These are phyloP conservation scores for Agrotis segetum DNA, from an alignment of 2,888 invertebrate genomes.

Conservation along the genomic window DNA sequence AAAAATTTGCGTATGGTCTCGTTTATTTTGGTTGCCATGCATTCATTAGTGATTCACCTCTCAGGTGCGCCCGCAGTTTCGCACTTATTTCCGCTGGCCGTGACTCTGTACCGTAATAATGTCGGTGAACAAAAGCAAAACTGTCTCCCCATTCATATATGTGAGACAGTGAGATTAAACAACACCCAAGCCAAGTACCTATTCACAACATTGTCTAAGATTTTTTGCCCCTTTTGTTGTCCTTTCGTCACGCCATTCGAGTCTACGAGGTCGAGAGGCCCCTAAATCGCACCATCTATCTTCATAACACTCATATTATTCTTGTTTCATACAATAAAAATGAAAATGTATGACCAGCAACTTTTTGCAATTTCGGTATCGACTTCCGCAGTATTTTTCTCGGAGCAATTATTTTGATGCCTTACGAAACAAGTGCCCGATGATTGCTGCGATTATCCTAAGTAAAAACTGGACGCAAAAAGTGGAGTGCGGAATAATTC, in stretches of 20 bases:
- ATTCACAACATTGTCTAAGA: conserved; percentile 68
- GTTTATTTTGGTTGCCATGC: conserved; percentile 42
- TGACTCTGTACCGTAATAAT: conserved; percentile 69
- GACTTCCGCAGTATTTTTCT: conserved; percentile 68
- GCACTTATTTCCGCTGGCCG: conserved; percentile 66
- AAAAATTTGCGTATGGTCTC: conserved; percentile 2
- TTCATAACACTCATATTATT: conserved; percentile 61
- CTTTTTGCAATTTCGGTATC: conserved; percentile 57
- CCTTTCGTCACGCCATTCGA: conserved; percentile 78
- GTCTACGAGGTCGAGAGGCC: conserved; percentile 79
- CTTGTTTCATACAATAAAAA: conserved; percentile 55
- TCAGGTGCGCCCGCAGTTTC: conserved; percentile 33
- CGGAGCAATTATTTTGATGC: conserved; percentile 60
- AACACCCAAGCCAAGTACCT: conserved; percentile 63
- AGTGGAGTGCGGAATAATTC: conserved; percentile 76
- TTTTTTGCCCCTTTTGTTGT: conserved; percentile 74
- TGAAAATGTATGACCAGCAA: conserved; percentile 60
- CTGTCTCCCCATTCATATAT: conserved; percentile 67
- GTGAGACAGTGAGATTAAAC: conserved; percentile 57
- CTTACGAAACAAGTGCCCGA: conserved; percentile 66
- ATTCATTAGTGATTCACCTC: conserved; percentile 52
- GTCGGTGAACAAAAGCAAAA: conserved; percentile 66
- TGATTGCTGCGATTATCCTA: conserved; percentile 70
- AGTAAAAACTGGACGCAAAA: conserved; percentile 74
- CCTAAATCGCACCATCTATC: conserved; percentile 67